Evolutionary conservation across 2,797 vertebrate genomes (phyloP).

Genomic region (Thripadectes ignobilis): DNA sequence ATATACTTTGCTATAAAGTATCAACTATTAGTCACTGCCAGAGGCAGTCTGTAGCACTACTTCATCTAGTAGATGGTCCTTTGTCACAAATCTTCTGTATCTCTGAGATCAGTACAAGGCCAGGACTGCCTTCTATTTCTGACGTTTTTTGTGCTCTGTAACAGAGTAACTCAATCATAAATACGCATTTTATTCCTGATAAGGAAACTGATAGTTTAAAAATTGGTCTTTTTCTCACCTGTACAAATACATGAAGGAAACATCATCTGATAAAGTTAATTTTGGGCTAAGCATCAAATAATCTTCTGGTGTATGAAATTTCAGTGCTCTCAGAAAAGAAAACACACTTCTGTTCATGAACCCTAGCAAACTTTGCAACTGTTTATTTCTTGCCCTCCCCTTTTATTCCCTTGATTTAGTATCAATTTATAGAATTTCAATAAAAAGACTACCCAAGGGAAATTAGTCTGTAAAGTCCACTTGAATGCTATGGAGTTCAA

Average conservation of each 20-base stretch:
- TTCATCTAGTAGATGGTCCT: not conserved
- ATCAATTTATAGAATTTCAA: slow-evolving; percentile 17
- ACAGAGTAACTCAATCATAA: not conserved
- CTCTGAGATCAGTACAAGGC: not conserved
- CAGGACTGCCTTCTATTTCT: not conserved
- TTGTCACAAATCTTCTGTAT: not conserved
- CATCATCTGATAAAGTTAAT: not conserved
- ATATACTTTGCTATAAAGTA: not conserved
- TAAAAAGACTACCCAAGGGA: not conserved
- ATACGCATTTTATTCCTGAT: not conserved
- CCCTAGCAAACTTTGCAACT: not conserved
- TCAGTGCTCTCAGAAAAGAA: not conserved
- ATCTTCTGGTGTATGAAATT: not conserved
- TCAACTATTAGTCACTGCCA: not conserved
- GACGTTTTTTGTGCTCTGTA: not conserved
- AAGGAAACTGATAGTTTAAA: not conserved
- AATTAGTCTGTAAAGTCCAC: slow-evolving; percentile 34
- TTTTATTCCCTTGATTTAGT: slow-evolving; percentile 29
- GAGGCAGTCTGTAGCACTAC: not conserved
- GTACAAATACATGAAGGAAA: not conserved
- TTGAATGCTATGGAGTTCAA: slow-evolving; percentile 4
- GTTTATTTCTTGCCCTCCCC: not conserved
- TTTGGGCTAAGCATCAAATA: not conserved
- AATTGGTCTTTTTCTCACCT: not conserved
- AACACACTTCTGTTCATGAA: not conserved